A percentile compares a stretch with the other conserved stretches of the same genome.
Evolutionary conservation across 2,797 vertebrate genomes (phyloP).

Genomic region (Hybognathus amarus): DNA sequence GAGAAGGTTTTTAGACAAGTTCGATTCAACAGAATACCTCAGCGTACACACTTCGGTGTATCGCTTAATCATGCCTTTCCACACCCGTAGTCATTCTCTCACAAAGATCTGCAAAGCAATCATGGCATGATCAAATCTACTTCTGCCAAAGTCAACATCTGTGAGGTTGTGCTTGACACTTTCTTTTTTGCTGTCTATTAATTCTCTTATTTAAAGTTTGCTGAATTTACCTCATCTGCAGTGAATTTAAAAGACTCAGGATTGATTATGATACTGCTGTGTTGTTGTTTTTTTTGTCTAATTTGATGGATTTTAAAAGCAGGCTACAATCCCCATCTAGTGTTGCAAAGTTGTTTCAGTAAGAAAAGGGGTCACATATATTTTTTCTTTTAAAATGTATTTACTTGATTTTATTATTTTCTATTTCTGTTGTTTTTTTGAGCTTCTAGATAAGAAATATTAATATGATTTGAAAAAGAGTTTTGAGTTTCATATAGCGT

Average conservation of each 20-base stretch:
- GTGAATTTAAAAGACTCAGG: constrained; percentile 55
- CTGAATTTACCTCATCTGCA: constrained; percentile 46
- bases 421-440: constrained; percentile 34
- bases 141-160: constrained; percentile 61
- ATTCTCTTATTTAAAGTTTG: constrained; percentile 52
- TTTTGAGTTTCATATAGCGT: constrained; percentile 46
- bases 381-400: constrained; percentile 48
- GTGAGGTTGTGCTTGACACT: constrained; percentile 43
- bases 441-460: constrained; percentile 58
- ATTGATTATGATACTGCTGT: constrained; percentile 39
- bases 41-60: constrained; percentile 33
- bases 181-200: constrained; percentile 42
- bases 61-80: constrained; percentile 52
- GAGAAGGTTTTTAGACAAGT: constrained; percentile 48
- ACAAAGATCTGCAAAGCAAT: constrained; percentile 49
- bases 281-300: constrained; percentile 42
- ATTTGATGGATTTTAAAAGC: constrained; percentile 52
- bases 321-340: constrained; percentile 41
- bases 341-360: constrained; percentile 46
- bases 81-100: constrained; percentile 31
- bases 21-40: constrained; percentile 61
- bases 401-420: constrained; percentile 56
- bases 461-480: constrained; percentile 53
- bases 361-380: constrained; percentile 38
- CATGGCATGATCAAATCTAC: constrained; percentile 54